Conservation (phyloP, 1,140 invertebrate species). For the Mylabris phalerata region DNA sequence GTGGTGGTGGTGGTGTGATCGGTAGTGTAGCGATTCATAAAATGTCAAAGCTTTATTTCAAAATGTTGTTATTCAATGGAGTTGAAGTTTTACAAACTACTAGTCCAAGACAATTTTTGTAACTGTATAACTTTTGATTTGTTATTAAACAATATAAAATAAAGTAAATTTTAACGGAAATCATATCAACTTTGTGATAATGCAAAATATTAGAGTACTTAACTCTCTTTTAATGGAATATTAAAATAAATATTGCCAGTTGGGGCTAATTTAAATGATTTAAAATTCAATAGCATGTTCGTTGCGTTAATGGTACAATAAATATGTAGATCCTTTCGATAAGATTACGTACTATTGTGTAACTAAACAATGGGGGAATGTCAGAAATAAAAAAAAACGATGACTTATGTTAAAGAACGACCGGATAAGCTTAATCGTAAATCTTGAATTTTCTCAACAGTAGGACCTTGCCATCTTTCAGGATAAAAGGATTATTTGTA, state of each 20-base stretch:
- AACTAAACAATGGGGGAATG: conserved; percentile 13
- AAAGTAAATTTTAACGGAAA: neutral
- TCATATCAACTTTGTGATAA: neutral
- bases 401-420: conserved; percentile 8
- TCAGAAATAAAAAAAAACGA: conserved; percentile 8
- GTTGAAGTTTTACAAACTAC: no score
- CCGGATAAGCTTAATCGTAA: neutral
- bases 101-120: no score
- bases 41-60: conserved; percentile 33
- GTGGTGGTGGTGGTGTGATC: no score
- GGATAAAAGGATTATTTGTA: no score
- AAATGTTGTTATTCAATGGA: no score
- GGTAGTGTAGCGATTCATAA: neutral
- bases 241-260: conserved; percentile 25
- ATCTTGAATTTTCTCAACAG: neutral
- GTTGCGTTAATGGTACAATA: conserved; percentile 34
- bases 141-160: no score
- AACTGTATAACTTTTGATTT: no score
- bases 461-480: no score
- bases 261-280: conserved; percentile 35
- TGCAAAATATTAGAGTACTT: conserved; percentile 8
- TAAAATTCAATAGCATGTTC: conserved; percentile 35
- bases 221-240: conserved; percentile 23
- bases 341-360: conserved; percentile 16
- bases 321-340: conserved; percentile 27